Percentiles rank a stretch among this genome's conserved stretches.
Evolutionary conservation across 2,888 invertebrate genomes (phyloP).

Genomic region (Rhyacophila evoluta): DNA sequence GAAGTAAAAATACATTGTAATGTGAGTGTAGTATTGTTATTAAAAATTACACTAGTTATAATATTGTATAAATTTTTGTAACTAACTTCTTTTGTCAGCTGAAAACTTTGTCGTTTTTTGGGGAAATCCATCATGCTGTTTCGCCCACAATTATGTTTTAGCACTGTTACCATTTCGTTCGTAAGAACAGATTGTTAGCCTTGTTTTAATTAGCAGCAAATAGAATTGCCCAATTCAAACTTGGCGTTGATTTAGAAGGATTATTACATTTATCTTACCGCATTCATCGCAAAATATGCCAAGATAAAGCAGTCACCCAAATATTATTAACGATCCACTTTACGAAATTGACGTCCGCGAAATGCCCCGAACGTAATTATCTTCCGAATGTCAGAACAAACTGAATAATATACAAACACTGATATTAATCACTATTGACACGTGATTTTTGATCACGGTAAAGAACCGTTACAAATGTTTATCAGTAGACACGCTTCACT

Average conservation of each 20-base stretch:
- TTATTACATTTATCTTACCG: not conserved
- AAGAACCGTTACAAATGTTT: too few relatives aligned
- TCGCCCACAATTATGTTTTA: not conserved
- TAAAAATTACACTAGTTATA: not conserved
- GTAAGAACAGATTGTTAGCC: not conserved
- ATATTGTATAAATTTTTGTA: not conserved
- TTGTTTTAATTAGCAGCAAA: not conserved
- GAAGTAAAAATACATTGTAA: too few relatives aligned
- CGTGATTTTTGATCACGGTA: too few relatives aligned
- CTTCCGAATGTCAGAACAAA: too few relatives aligned
- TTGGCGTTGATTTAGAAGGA: not conserved
- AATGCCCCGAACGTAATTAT: not conserved
- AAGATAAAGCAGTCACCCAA: not conserved
- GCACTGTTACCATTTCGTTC: not conserved
- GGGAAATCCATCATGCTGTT: conserved; percentile 9
- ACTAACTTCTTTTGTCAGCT: not conserved
- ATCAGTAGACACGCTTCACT: too few relatives aligned
- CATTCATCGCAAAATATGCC: not conserved
- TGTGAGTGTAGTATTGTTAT: too few relatives aligned
- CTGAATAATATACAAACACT: not conserved
- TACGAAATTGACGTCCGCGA: not conserved
- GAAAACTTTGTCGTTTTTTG: conserved; percentile 10
- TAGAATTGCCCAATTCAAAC: not conserved
- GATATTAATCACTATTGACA: not conserved
- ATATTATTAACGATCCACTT: not conserved